phyloP scores from a whole-genome alignment of 2,888 invertebrate species.

The Parapristionchus giblindavisi region DNA sequence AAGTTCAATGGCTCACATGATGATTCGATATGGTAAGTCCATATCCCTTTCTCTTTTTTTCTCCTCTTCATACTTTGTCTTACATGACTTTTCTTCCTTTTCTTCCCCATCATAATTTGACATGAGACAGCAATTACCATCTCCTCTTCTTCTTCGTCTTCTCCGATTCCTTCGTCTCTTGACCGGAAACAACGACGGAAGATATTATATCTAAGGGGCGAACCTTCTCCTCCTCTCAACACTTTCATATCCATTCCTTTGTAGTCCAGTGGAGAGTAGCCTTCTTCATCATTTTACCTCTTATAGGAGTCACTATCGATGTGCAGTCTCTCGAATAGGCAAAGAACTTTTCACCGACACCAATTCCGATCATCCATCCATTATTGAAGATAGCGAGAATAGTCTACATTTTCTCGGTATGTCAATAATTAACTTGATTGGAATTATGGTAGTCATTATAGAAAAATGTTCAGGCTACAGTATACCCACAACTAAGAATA shows the following conservation, averaged over 20 bases:
- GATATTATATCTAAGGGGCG: slow-evolving; percentile 16
- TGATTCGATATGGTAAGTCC: too few relatives aligned
- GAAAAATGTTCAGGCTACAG: not conserved
- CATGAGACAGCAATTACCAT: not conserved
- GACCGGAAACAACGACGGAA: slow-evolving; percentile 26
- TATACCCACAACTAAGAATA: not conserved
- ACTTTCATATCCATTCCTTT: not conserved
- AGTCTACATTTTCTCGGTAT: not conserved
- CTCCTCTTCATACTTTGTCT: not conserved
- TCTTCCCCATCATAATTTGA: not conserved
- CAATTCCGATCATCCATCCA: not conserved
- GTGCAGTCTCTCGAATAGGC: slow-evolving; percentile 12
- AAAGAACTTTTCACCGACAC: too few relatives aligned
- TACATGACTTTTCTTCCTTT: not conserved
- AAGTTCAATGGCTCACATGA: too few relatives aligned
- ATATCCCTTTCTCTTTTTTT: not conserved
- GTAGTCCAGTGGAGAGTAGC: too few relatives aligned
- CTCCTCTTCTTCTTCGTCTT: not conserved
- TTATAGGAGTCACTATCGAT: slow-evolving; percentile 21
- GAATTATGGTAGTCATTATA: not conserved
- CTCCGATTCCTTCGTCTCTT: not conserved
- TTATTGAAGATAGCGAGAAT: slow-evolving; percentile 5
- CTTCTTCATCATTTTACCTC: not conserved
- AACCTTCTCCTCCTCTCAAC: slow-evolving; percentile 1
- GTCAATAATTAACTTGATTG: not conserved